Percentiles rank a stretch among this genome's conserved stretches.
Evolutionary conservation across 2,113 vertebrate genomes (phyloP).

Genomic region (Pycnonotus jocosus): DNA sequence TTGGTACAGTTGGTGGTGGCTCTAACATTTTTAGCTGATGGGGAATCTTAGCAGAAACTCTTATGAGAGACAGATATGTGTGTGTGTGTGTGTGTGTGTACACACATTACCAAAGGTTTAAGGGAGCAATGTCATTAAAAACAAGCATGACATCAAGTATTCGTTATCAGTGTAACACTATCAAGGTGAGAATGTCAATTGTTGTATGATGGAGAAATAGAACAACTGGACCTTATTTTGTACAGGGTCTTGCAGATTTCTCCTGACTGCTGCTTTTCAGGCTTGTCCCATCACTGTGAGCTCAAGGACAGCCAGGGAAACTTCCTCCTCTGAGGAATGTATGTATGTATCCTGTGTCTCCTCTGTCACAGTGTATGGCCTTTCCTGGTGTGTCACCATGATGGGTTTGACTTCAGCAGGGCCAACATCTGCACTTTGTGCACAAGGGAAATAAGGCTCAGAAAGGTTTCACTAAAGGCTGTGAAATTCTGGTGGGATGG

Average conservation of each 20-base stretch:
- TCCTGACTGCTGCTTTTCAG: not conserved
- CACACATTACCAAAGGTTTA: not conserved
- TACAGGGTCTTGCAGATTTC: not conserved
- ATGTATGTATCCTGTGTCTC: not conserved
- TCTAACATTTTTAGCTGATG: not conserved
- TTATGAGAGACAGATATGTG: not conserved
- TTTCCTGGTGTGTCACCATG: not conserved
- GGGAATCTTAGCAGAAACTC: not conserved
- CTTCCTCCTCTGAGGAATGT: not conserved
- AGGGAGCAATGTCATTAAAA: not conserved
- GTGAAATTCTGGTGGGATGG: not conserved
- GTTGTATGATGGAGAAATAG: not conserved
- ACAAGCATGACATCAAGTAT: not conserved
- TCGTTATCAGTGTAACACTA: not conserved
- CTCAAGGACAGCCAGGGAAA: not conserved
- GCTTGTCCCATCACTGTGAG: not conserved
- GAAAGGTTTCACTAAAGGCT: not conserved
- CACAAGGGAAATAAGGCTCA: not conserved
- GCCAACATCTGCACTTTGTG: not conserved
- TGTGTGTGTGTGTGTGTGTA: too few species aligned
- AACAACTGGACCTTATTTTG: not conserved
- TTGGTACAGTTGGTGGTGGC: not conserved
- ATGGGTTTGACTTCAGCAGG: not conserved
- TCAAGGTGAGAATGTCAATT: not conserved
- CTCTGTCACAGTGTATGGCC: not conserved